A percentile compares a stretch with the other conserved stretches of the same genome.
Conservation (phyloP, 2,113 vertebrate genomes). For the Cyanistes caeruleus region DNA sequence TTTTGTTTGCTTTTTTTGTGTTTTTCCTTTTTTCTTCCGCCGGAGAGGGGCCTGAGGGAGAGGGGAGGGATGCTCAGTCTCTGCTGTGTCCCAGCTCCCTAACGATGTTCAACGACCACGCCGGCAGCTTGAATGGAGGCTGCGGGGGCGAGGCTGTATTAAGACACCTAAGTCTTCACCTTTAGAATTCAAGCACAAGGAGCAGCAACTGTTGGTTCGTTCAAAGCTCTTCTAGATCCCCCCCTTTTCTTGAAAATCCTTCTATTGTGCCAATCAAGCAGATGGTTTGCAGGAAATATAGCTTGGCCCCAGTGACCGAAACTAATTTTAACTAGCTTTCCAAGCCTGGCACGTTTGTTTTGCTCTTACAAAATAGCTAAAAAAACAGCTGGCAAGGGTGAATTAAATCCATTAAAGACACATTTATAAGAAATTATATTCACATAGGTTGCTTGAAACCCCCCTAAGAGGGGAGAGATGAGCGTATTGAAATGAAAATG, state of each 20-base stretch:
- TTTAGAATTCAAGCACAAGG: constrained; percentile 80
- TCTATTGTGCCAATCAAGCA: constrained; percentile 98
- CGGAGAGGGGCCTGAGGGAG: too few species aligned
- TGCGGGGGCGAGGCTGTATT: constrained; percentile 62
- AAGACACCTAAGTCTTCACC: constrained; percentile 84
- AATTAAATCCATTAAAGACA: constrained; percentile 98
- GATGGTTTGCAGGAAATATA: constrained; percentile 98
- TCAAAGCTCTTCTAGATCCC: constrained; percentile 82
- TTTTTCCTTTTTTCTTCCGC: rapidly evolving
- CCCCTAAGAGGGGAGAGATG: constrained; percentile 78
- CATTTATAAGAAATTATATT: constrained; percentile 96
- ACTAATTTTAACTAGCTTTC: constrained; percentile 99
- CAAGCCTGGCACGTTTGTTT: constrained; percentile 91
- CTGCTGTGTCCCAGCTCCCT: not conserved
- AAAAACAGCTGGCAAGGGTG: constrained; percentile 93
- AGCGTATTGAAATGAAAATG: constrained; percentile 86
- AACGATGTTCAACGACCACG: not conserved
- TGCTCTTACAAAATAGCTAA: constrained; percentile 88
- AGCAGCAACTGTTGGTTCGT: constrained; percentile 77
- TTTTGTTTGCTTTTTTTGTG: too few species aligned
- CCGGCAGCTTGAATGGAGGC: not conserved
- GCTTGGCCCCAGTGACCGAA: constrained; percentile 94
- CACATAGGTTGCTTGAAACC: constrained; percentile 81
- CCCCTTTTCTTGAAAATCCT: constrained; percentile 88
- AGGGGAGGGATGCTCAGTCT: not conserved